Evolutionary conservation across 2,113 vertebrate species (phyloP).

Genomic region (Eira barbara): DNA sequence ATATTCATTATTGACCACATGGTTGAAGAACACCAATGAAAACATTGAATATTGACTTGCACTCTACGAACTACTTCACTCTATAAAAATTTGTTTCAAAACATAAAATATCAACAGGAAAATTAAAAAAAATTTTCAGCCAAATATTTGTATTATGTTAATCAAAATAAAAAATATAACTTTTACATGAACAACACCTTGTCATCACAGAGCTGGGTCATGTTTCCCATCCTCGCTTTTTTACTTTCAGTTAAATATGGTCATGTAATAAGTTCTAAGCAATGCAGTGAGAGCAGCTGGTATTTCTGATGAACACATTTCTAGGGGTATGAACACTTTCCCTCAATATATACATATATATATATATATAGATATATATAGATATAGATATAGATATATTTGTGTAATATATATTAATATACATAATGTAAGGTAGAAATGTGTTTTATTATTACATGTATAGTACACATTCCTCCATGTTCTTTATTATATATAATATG

Average conservation of each 20-base stretch:
- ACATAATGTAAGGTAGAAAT: background rate
- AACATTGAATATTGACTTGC: background rate
- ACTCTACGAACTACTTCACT: background rate
- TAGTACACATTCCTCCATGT: background rate
- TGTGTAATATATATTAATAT: background rate
- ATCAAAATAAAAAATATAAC: background rate
- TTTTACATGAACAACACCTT: background rate
- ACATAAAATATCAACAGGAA: background rate
- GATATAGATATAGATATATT: background rate
- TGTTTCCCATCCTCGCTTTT: background rate
- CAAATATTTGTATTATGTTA: background rate
- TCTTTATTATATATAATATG: background rate
- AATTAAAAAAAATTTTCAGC: background rate
- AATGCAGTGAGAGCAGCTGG: background rate
- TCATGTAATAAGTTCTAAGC: background rate
- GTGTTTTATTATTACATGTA: background rate
- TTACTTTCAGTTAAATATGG: background rate
- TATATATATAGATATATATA: background rate
- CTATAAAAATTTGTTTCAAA: background rate
- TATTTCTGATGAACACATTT: background rate
- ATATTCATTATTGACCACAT: fast-evolving
- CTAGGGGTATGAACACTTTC: background rate
- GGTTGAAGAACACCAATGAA: background rate
- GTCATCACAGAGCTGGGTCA: background rate
- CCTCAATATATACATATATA: too few relatives aligned